A percentile compares a stretch with the other conserved stretches of the same genome.
Evolutionary conservation across 2,113 vertebrate genomes (phyloP).

Genomic region (Eudyptes chrysolophus): DNA sequence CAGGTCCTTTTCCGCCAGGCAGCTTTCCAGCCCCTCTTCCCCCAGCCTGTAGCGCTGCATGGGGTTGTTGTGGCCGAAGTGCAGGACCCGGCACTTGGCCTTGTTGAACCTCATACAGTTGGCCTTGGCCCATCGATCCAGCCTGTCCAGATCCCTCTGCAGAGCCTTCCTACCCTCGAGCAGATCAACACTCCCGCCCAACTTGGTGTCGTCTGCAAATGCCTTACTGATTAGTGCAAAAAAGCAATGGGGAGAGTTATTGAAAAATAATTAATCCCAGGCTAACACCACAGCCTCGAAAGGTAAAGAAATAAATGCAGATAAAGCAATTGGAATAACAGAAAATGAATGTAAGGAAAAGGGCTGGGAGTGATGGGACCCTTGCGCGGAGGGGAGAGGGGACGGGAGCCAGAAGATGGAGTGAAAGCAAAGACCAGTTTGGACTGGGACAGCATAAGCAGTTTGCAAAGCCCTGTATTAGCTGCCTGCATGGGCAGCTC

Average conservation of each 20-base stretch:
- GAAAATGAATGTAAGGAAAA: not conserved
- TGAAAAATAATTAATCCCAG: not conserved
- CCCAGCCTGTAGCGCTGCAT: too few relatives aligned
- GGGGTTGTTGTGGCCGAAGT: too few relatives aligned
- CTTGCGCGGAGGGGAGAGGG: rapidly evolving
- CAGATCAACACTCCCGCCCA: too few relatives aligned
- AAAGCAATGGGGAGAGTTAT: not conserved
- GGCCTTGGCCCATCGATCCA: too few relatives aligned
- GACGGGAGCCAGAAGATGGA: not conserved
- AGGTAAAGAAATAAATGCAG: not conserved
- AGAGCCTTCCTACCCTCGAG: too few relatives aligned
- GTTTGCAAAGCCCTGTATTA: not conserved
- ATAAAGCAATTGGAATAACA: not conserved
- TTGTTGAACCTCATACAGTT: too few relatives aligned
- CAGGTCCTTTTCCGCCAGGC: too few relatives aligned
- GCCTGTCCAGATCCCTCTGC: too few relatives aligned
- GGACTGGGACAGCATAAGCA: not conserved
- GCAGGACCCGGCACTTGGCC: too few relatives aligned
- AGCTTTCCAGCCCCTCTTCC: too few relatives aligned
- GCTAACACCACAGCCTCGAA: not conserved
- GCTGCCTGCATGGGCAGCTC: not conserved
- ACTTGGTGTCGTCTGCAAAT: too few relatives aligned
- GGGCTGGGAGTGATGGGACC: rapidly evolving
- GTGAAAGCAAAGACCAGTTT: not conserved
- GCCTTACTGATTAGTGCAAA: not conserved